Conservation (phyloP, 2,888 invertebrate species). For the Tetranychus piercei region DNA sequence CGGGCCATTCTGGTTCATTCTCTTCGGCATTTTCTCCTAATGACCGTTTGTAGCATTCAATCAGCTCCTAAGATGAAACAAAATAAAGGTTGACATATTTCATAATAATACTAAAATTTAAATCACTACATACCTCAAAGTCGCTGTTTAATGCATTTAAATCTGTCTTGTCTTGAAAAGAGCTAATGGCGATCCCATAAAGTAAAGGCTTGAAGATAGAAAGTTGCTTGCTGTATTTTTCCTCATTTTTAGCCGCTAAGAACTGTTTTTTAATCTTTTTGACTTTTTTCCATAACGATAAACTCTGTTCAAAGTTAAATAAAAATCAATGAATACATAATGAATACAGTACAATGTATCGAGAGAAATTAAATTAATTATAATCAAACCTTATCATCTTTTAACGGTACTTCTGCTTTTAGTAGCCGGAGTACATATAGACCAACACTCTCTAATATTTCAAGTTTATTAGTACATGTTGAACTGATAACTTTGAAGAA, state of each 20-base stretch:
- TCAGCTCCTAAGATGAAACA: background rate
- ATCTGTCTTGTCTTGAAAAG: background rate
- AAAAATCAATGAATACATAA: background rate
- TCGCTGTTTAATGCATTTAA: background rate
- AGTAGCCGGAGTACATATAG: background rate
- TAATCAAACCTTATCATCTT: background rate
- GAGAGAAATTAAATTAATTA: background rate
- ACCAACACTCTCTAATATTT: background rate
- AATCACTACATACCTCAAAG: background rate
- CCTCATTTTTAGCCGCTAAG: background rate
- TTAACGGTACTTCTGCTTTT: background rate
- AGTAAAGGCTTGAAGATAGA: background rate
- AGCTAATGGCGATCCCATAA: background rate
- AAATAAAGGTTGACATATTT: no score
- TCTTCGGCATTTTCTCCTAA: background rate
- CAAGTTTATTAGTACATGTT: background rate
- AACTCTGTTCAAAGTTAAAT: background rate
- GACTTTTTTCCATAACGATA: background rate
- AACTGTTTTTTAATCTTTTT: background rate
- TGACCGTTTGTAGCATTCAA: background rate
- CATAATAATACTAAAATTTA: no score
- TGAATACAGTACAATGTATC: background rate
- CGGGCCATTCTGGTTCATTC: conserved; percentile 7
- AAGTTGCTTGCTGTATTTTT: background rate
- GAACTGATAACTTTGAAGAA: background rate